Conservation (phyloP, 2,888 invertebrate genomes). For the Erebia ligea region DNA sequence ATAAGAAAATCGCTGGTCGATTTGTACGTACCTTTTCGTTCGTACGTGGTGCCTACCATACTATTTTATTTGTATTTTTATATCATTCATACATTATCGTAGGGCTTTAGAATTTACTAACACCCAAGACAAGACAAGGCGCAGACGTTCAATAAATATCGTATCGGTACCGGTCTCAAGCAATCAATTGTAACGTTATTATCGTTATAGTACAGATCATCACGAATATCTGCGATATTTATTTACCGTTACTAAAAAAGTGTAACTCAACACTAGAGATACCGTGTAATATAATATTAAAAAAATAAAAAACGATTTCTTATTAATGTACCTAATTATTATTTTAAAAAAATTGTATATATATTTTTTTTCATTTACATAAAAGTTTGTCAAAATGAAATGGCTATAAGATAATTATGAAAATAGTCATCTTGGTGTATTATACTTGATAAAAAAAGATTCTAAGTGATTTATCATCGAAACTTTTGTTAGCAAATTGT, state of each 20-base stretch:
- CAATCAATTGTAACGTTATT: background rate
- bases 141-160: background rate
- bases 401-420: background rate
- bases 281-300: background rate
- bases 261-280: background rate
- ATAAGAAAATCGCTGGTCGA: slow-evolving; percentile 6
- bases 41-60: background rate
- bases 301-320: background rate
- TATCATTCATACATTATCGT: background rate
- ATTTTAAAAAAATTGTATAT: background rate
- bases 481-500: slow-evolving; percentile 3
- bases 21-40: background rate
- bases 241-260: background rate
- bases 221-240: background rate
- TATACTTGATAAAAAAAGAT: background rate
- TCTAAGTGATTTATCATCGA: background rate
- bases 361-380: slow-evolving; percentile 2
- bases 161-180: background rate
- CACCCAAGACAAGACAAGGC: background rate
- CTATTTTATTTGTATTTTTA: background rate
- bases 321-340: slow-evolving; percentile 12
- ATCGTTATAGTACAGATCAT: too few relatives aligned
- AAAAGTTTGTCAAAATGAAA: background rate
- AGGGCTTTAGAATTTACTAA: background rate
- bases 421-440: slow-evolving; percentile 1